Conservation (phyloP, 64 coral and sea anemone genomes). For the Actinia equina region DNA sequence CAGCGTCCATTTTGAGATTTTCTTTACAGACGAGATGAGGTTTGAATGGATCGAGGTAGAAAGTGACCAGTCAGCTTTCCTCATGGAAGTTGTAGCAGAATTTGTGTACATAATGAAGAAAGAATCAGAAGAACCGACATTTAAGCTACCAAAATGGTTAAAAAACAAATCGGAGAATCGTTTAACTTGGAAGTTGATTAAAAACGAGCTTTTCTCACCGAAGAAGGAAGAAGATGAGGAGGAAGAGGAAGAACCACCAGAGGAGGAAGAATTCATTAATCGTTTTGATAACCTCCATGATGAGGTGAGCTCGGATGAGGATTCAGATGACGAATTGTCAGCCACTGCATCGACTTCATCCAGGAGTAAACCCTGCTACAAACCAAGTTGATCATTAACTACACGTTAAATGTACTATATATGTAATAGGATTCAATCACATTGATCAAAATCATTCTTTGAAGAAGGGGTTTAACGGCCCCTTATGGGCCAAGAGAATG, state of each 20-base stretch:
- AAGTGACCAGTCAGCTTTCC: slow-evolving; percentile 58
- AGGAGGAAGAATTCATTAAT: slow-evolving; percentile 27
- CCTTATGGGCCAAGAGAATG: no score
- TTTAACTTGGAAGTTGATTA: slow-evolving; percentile 64
- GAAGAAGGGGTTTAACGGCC: no score
- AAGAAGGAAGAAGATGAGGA: slow-evolving; percentile 19
- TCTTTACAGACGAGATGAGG: slow-evolving; percentile 70
- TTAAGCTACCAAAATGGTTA: slow-evolving; percentile 18
- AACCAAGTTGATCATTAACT: neutral
- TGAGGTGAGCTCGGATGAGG: slow-evolving; percentile 44
- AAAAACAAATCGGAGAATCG: slow-evolving; percentile 1
- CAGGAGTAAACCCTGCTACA: neutral
- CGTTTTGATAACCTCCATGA: slow-evolving; percentile 56
- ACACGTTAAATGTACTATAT: no score
- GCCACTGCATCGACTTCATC: neutral
- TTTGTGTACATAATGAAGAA: slow-evolving; percentile 62
- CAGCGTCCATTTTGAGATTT: slow-evolving; percentile 88
- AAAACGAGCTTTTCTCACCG: slow-evolving; percentile 48
- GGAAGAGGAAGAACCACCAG: slow-evolving; percentile 12
- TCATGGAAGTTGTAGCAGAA: slow-evolving; percentile 77
- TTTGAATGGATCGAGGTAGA: slow-evolving; percentile 91
- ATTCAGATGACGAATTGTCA: slow-evolving; percentile 21
- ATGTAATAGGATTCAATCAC: no score
- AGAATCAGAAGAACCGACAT: slow-evolving; percentile 56
- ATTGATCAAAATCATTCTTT: no score